Percentiles rank a stretch among this genome's conserved stretches.
Evolutionary conservation across 2,113 vertebrate species (phyloP).

Genomic region (Amphiprion ocellaris): DNA sequence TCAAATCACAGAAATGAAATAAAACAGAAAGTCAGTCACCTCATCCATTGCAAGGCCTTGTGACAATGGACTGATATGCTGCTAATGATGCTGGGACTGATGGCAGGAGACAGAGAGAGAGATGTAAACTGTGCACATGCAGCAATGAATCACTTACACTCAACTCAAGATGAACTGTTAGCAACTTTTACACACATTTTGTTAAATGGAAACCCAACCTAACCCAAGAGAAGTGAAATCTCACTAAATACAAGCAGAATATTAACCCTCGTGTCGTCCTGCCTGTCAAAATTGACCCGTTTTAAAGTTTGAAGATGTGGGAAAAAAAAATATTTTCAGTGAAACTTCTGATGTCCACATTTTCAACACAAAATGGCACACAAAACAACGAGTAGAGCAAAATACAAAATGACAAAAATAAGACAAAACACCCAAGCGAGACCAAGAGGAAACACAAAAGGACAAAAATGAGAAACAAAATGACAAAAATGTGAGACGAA

Average conservation of each 20-base stretch:
- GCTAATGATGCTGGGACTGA: conserved; percentile 69
- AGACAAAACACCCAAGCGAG: too few species aligned
- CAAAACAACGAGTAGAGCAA: too few species aligned
- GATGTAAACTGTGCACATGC: conserved; percentile 64
- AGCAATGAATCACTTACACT: conserved; percentile 36
- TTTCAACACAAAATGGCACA: too few species aligned
- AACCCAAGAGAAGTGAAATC: background rate
- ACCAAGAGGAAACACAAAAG: too few species aligned
- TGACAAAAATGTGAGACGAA: too few species aligned
- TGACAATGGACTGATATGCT: conserved; percentile 69
- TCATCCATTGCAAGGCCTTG: conserved; percentile 71
- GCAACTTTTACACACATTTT: background rate
- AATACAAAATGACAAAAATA: too few species aligned
- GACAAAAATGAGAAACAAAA: too few species aligned
- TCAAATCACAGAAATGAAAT: conserved; percentile 26
- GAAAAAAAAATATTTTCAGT: too few species aligned
- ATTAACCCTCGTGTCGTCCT: background rate
- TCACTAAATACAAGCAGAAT: conserved; percentile 15
- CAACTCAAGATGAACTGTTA: conserved; percentile 22
- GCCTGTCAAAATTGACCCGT: too few species aligned
- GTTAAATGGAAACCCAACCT: background rate
- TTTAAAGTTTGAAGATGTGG: too few species aligned
- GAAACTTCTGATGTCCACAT: too few species aligned
- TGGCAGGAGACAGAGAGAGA: conserved; percentile 60
- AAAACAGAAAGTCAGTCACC: conserved; percentile 59